A percentile compares a stretch with the other conserved stretches of the same genome.
phyloP scores from a whole-genome alignment of 2,797 vertebrate species.

The Rhynchonycteris naso region DNA sequence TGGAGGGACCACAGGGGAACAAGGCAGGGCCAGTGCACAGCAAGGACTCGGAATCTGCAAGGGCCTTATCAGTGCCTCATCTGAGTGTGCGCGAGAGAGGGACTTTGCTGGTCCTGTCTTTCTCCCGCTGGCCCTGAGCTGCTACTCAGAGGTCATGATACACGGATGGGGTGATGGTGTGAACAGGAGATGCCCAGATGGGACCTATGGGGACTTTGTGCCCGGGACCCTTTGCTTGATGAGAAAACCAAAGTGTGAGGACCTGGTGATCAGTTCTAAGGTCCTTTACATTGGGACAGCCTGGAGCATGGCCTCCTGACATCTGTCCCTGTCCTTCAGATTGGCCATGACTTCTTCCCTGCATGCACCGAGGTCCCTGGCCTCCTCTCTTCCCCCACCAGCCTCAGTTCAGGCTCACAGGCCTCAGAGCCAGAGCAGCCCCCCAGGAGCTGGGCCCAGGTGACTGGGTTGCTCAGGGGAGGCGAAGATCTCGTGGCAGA shows the following conservation, averaged over 20 bases:
- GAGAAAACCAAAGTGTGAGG: not conserved
- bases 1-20: too few species aligned
- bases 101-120: accelerated
- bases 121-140: not conserved
- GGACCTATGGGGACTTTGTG: accelerated
- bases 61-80: not conserved
- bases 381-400: accelerated
- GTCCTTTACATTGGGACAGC: accelerated
- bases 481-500: not conserved
- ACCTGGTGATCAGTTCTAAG: accelerated
- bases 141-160: too few species aligned
- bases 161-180: not conserved
- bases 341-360: accelerated
- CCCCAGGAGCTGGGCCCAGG: not conserved
- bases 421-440: not conserved
- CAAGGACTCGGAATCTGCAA: too few species aligned
- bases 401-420: too few species aligned
- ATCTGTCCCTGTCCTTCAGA: not conserved
- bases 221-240: not conserved
- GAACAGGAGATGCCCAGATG: not conserved
- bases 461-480: not conserved
- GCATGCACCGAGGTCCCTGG: accelerated
- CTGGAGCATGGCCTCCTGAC: not conserved
- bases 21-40: too few species aligned
- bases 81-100: not conserved